A percentile compares a stretch with the other conserved stretches of the same genome.
Conservation (phyloP, 2,888 invertebrate species). For the Hypolimnas misippus region DNA sequence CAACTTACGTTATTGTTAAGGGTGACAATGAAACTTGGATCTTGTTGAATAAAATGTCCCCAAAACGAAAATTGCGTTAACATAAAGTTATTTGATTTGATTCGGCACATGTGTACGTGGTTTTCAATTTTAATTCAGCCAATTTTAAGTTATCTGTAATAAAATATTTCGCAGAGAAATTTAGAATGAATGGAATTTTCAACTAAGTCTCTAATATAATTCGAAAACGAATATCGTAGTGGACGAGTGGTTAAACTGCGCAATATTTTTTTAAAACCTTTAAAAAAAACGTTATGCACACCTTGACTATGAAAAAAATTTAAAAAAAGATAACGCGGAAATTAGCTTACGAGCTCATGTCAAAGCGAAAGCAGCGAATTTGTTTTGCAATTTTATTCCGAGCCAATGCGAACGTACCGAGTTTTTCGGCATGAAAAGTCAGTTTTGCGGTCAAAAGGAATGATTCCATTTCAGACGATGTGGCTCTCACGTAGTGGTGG, state of each 20-base stretch:
- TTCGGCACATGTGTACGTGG: background rate
- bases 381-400: conserved; percentile 32
- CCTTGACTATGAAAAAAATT: conserved; percentile 26
- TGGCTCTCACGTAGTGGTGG: conserved; percentile 74
- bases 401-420: conserved; percentile 50
- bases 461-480: conserved; percentile 70
- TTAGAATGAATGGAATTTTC: conserved; percentile 7
- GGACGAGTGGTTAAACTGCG: background rate
- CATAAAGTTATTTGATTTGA: background rate
- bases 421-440: conserved; percentile 64
- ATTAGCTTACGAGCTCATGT: conserved; percentile 34
- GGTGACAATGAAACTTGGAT: background rate
- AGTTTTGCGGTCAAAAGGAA: conserved; percentile 71
- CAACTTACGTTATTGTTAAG: conserved; percentile 25
- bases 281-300: conserved; percentile 19
- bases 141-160: background rate
- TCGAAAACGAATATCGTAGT: conserved; percentile 3
- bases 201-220: conserved; percentile 13
- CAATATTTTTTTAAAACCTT: conserved; percentile 7
- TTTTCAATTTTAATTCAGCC: background rate
- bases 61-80: background rate
- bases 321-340: conserved; percentile 30
- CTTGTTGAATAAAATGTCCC: background rate
- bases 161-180: background rate
- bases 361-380: conserved; percentile 29